Conservation (phyloP, 2,113 vertebrate genomes). For the Tonatia bakeri region DNA sequence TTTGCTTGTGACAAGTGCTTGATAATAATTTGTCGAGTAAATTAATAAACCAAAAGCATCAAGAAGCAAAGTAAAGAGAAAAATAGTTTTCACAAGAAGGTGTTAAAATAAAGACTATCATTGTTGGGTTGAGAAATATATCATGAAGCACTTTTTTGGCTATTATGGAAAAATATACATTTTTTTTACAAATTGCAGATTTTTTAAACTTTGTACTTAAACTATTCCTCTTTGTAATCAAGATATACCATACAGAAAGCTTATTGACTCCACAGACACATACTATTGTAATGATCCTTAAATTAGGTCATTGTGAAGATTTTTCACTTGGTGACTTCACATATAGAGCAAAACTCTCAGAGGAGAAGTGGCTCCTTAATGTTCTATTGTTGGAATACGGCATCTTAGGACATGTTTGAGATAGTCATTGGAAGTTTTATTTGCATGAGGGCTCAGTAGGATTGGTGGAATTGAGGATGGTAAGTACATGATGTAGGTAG, state of each 20-base stretch:
- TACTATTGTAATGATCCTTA: background rate
- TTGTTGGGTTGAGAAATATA: background rate
- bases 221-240: background rate
- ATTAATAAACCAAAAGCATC: background rate
- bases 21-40: conserved; percentile 5
- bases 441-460: background rate
- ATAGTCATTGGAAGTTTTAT: background rate
- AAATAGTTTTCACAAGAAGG: background rate
- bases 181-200: background rate
- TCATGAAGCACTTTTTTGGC: background rate
- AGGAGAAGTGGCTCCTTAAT: background rate
- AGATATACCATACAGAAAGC: background rate
- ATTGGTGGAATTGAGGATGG: background rate
- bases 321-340: background rate
- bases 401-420: background rate
- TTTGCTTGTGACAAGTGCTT: background rate
- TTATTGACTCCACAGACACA: background rate
- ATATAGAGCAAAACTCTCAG: background rate
- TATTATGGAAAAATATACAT: background rate
- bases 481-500: background rate
- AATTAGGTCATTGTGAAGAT: background rate
- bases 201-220: background rate
- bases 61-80: background rate
- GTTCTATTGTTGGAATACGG: background rate
- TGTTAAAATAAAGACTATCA: background rate